These are phyloP conservation scores for Sciaenops ocellatus DNA, from an alignment of 2,797 vertebrate genomes.

Conservation along the genomic window DNA sequence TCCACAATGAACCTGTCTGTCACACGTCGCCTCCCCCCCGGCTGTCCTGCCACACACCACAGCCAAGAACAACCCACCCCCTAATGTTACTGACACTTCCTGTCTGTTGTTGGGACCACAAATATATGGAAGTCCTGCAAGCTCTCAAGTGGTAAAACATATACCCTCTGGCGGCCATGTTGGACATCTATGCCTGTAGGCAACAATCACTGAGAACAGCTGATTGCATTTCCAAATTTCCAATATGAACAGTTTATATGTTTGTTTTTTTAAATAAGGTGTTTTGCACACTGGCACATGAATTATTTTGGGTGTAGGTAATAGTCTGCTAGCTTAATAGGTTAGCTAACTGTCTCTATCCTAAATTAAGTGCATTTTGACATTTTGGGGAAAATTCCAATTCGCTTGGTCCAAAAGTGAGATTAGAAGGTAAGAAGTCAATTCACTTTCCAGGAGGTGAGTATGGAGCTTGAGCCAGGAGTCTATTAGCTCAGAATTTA, in stretches of 20 bases:
- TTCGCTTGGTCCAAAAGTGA: neutral
- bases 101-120: slow-evolving; percentile 40
- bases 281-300: neutral
- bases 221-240: slow-evolving; percentile 7
- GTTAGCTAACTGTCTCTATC: neutral
- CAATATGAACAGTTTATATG: neutral
- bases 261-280: neutral
- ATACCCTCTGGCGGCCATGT: neutral
- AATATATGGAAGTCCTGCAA: slow-evolving; percentile 34
- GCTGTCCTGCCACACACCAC: slow-evolving; percentile 52
- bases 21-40: slow-evolving; percentile 43
- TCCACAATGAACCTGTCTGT: slow-evolving; percentile 71
- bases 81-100: slow-evolving; percentile 49
- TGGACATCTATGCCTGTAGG: neutral
- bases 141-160: slow-evolving; percentile 1
- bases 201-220: neutral
- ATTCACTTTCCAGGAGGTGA: neutral
- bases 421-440: neutral
- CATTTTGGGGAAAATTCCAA: neutral
- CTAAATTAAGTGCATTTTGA: neutral
- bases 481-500: neutral
- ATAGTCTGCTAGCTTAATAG: neutral
- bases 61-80: slow-evolving; percentile 43
- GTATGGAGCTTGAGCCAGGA: neutral
- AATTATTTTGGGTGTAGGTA: no score